Conservation (phyloP, 1,140 invertebrate species). For the Drosophila tsacasi region DNA sequence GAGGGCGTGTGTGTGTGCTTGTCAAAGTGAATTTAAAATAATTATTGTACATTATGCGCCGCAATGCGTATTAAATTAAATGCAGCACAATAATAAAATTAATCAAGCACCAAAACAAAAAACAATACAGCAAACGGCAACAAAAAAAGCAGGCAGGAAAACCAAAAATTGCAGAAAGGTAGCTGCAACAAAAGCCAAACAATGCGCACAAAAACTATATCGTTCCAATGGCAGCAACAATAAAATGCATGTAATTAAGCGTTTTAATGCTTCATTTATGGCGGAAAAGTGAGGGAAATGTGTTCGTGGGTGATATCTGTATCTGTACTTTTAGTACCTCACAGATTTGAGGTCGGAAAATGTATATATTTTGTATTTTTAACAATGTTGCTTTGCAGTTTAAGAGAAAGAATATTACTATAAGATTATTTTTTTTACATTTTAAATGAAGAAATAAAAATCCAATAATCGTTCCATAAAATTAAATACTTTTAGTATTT, state of each 20-base stretch:
- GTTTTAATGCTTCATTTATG: slow-evolving; percentile 45
- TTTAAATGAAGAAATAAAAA: background rate
- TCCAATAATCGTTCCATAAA: background rate
- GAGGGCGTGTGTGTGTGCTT: slow-evolving; percentile 41
- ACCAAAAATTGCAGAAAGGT: slow-evolving; percentile 32
- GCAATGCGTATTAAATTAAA: slow-evolving; percentile 81
- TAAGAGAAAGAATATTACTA: background rate
- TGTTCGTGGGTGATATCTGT: slow-evolving; percentile 7
- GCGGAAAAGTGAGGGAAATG: background rate
- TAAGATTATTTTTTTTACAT: background rate
- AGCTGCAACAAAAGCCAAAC: slow-evolving; percentile 29
- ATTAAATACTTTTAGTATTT: background rate
- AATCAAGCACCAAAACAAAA: slow-evolving; percentile 62
- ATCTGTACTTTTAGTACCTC: slow-evolving; percentile 20
- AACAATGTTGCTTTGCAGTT: background rate
- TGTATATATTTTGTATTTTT: background rate
- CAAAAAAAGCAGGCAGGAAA: slow-evolving; percentile 13
- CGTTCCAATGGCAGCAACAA: slow-evolving; percentile 22
- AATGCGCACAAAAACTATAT: slow-evolving; percentile 41
- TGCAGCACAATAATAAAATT: slow-evolving; percentile 79
- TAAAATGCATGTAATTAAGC: slow-evolving; percentile 50
- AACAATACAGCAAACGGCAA: slow-evolving; percentile 15
- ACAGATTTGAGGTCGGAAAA: background rate
- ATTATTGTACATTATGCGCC: slow-evolving; percentile 78
- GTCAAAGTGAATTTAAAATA: slow-evolving; percentile 84